These are phyloP conservation scores for Pseudorasbora parva DNA, from an alignment of 2,113 vertebrate genomes.

Conservation along the genomic window DNA sequence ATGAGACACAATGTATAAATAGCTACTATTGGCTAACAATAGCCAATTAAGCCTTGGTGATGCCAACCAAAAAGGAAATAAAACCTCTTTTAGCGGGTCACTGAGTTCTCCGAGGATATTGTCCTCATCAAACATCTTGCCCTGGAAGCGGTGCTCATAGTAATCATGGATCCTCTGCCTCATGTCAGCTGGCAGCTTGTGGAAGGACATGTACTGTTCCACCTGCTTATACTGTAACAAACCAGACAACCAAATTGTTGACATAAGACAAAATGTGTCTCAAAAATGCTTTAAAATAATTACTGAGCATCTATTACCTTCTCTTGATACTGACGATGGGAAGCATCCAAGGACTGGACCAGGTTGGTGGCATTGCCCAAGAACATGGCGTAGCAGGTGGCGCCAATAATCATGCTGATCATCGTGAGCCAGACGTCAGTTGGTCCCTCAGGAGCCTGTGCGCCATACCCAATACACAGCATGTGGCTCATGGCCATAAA, in stretches of 20 bases:
- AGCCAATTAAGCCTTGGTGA: no score
- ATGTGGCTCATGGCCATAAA: slow-evolving; percentile 87
- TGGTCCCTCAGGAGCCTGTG: slow-evolving; percentile 88
- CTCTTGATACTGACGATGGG: slow-evolving; percentile 93
- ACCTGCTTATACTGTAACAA: slow-evolving; percentile 93
- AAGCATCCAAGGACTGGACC: slow-evolving; percentile 95
- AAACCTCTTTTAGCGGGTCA: slow-evolving; percentile 97
- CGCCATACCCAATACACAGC: slow-evolving; percentile 86
- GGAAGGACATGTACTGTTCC: slow-evolving; percentile 99
- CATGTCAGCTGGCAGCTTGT: slow-evolving; percentile 94
- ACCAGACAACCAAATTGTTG: slow-evolving; percentile 52
- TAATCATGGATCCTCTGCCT: slow-evolving; percentile 98
- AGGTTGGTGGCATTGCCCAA: slow-evolving; percentile 93
- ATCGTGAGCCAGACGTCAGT: slow-evolving; percentile 98
- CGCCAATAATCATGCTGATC: slow-evolving; percentile 95
- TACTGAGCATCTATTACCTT: slow-evolving; percentile 80
- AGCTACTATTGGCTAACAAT: no score
- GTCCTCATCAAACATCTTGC: slow-evolving; percentile 98
- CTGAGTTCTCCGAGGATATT: slow-evolving; percentile 96
- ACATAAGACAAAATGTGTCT: not conserved
- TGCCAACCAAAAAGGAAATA: no score
- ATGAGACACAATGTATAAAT: no score
- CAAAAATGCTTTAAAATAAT: not conserved
- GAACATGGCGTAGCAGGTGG: slow-evolving; percentile 89
- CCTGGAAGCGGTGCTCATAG: slow-evolving; percentile 97